Conservation (phyloP, 92 coral and sea anemone genomes). For the Ricordea florida region DNA sequence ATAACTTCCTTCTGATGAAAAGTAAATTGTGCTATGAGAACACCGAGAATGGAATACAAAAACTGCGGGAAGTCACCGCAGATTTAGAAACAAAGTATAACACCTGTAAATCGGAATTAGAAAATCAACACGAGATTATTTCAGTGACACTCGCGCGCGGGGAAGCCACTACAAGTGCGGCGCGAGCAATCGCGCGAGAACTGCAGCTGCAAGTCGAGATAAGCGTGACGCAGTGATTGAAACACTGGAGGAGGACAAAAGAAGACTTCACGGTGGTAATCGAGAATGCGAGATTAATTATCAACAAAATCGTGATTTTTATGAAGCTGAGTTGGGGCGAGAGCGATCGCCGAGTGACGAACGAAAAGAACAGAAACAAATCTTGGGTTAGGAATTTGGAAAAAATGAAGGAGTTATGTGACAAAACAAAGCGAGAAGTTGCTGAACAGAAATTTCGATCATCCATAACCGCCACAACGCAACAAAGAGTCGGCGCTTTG, state of each 20-base stretch:
- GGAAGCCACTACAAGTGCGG: conserved; percentile 4
- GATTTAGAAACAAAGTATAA: conserved; percentile 11
- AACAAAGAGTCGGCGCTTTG: neutral
- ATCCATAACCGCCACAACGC: too few relatives aligned
- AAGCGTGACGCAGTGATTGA: conserved; percentile 17
- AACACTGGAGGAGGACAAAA: conserved; percentile 4
- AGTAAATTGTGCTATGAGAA: neutral
- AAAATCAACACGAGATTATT: neutral
- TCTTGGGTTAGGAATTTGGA: too few relatives aligned
- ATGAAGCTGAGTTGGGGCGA: neutral
- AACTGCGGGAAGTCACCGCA: conserved; percentile 3
- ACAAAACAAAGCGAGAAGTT: too few relatives aligned
- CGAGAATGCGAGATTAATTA: conserved; percentile 13
- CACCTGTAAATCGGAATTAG: conserved; percentile 18
- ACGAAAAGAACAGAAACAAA: neutral
- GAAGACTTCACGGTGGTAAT: conserved; percentile 6
- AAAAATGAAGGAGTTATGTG: too few relatives aligned
- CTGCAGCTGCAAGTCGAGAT: neutral
- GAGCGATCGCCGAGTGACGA: neutral
- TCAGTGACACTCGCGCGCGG: neutral
- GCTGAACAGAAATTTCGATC: too few relatives aligned
- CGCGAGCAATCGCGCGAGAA: conserved; percentile 10
- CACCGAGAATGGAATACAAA: neutral
- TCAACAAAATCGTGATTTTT: neutral
- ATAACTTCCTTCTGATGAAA: too few relatives aligned